Base-by-base conservation (phyloP, 2,888 invertebrate species). In the Oligia fasciuncula region DNA sequence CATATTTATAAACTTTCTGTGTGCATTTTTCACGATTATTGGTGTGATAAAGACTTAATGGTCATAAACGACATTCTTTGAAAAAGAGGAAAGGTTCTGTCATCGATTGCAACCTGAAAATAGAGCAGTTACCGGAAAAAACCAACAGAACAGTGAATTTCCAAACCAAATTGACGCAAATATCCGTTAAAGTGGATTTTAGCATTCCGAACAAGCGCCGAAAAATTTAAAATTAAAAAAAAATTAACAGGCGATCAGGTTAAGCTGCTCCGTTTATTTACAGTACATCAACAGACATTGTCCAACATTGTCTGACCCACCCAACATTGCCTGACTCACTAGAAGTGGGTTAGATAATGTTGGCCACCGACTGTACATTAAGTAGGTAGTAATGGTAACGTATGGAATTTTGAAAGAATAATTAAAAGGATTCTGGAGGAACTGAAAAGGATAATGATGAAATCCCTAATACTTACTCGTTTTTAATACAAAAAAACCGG, bases 201-300 rank as follows among this genome's bases (percentile, higher is more conserved):
- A 60, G 35, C 1, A 81, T 74, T 62, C 65, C 1, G 14, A n/a
- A 46, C 46, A 51, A 62, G 19, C 14, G 29, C 13, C 43, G 14
- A 3, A 66, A 23, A 23, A n/a, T 70, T 75, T 60, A 62, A 57
- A 74, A 46, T n/a, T n/a, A n/a, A n/a, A n/a, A n/a, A n/a, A n/a
- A n/a, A n/a, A n/a, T 80, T 81, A 80, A 57, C 4, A 23, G 46
- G n/a, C 11, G 17, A 72, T 54, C 29, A 49, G 62, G 63, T 63
- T 68, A 19, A 29, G 19, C 57, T 60, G 57, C 17, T 51, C 29
- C 17, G 1, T 54, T 73, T 62, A 68, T 68, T 68, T 29, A 29
- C 29, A 29, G 29, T 29, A 29, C 29, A 1, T 1, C 29, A 29
- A 29, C 29, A 29, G 1, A 29, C 29, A 29, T 29, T 29, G 29